phyloP scores from a whole-genome alignment of 2,797 vertebrate species.

The Scolopax rusticola region DNA sequence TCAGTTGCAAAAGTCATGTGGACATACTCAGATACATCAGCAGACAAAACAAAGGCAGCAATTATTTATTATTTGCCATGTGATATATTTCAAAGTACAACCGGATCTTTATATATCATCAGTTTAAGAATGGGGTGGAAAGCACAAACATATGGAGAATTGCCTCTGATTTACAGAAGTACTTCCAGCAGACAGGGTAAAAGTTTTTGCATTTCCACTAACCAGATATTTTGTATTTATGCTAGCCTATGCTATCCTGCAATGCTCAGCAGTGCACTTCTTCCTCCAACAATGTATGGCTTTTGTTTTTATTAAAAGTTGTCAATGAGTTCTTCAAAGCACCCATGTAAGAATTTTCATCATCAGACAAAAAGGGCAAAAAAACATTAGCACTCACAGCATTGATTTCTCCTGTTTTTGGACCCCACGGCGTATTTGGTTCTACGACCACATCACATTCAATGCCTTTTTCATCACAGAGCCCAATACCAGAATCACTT shows the following conservation, averaged over 20 bases:
- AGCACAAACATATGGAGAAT: neutral
- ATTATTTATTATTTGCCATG: neutral
- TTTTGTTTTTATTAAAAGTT: neutral
- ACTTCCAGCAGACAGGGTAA: neutral
- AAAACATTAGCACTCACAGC: slow-evolving; percentile 82
- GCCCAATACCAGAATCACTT: slow-evolving; percentile 79
- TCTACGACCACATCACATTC: slow-evolving; percentile 88
- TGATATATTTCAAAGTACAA: neutral
- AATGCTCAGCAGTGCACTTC: neutral
- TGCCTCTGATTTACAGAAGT: neutral
- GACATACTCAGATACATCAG: neutral
- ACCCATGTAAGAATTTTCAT: neutral
- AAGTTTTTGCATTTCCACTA: neutral
- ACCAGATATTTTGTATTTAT: neutral
- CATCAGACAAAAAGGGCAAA: neutral
- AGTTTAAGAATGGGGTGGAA: neutral
- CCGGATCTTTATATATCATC: neutral
- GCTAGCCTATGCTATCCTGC: neutral
- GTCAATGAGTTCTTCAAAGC: neutral
- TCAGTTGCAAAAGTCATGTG: neutral
- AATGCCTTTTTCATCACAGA: slow-evolving; percentile 81
- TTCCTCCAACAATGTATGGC: fast-evolving
- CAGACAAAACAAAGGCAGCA: neutral
- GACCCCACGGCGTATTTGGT: slow-evolving; percentile 82
- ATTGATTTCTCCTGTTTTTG: slow-evolving; percentile 86